Evolutionary conservation across 2,888 invertebrate genomes (phyloP), one percentile per base, ranked within the genome.

Genomic region (Mesorhabditis spiculigera): DNA sequence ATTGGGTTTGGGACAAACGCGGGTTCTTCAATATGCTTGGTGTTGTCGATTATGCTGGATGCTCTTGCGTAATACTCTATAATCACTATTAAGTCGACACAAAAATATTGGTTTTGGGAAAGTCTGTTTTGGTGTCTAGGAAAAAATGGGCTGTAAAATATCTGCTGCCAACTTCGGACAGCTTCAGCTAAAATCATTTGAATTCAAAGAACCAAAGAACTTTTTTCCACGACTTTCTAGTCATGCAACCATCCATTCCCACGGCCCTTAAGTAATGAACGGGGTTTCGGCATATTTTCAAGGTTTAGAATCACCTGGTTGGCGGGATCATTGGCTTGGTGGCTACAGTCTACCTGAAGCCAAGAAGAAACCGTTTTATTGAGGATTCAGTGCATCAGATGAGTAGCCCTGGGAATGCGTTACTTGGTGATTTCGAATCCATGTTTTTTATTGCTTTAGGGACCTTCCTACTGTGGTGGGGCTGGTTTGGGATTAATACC

Each of bases 1-100:
- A 87, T 73, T 87, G 86, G 86, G 79, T 85, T 8, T 87, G 86
- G 86, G 82, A 80, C 4, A 41, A 71, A 13, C 80, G 84, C 65
- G 87, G 87, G 1, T 86, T 78, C 69, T 73, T 82, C 63, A 63
- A 68, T 16, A 62, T 63, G 6, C 16, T 81, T 65, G 77, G 78
- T 5, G 73, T 75, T 44, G 74, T 82, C 13, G 82, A 82, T 71
- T 75, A 82, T 43, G 85, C 86, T 1, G 86, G 86, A 10, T 81
- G 85, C 64, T 86, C 86, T 0, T 83, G 84, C 3, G 87, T 87
- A 43, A 42, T 28, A 28, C 28, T 28, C 3, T 28, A 28, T 28
- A 28, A 28, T 28, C 28, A 28, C 28, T 28, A 28, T 28, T 28
- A 28, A 28, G 28, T 28, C 28, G 28, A 28, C 28, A 28, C 28